Conservation (phyloP, 2,113 vertebrate species). For the Erinaceus europaeus region DNA sequence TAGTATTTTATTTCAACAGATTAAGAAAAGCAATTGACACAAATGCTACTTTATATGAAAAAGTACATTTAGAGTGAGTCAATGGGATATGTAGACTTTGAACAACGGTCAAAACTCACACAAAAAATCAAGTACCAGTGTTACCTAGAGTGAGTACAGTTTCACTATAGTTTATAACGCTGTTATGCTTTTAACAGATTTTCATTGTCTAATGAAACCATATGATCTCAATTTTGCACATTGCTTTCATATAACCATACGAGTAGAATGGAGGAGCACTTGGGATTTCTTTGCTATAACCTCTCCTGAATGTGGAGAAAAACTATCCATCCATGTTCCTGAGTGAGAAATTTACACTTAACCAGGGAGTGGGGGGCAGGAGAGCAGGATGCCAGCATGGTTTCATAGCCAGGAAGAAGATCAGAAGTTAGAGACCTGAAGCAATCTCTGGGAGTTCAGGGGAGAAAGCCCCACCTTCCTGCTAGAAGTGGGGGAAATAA, state of each 20-base stretch:
- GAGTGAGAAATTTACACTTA: background rate
- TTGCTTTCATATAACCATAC: constrained; percentile 18
- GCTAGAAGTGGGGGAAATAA: background rate
- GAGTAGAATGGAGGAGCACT: background rate
- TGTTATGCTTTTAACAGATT: constrained; percentile 33
- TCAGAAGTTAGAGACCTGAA: background rate
- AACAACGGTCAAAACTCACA: background rate
- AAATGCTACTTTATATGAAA: constrained; percentile 3
- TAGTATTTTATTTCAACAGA: constrained; percentile 4
- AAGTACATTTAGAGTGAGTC: no score
- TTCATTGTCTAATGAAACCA: constrained; percentile 5
- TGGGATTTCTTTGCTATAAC: background rate
- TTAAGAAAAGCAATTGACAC: constrained; percentile 16
- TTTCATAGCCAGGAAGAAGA: background rate
- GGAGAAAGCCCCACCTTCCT: background rate
- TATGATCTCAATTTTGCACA: no score
- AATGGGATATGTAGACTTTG: background rate
- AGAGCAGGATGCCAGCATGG: background rate
- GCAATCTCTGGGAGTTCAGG: background rate
- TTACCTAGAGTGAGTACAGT: no score
- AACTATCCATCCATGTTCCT: no score
- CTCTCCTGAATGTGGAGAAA: constrained; percentile 23
- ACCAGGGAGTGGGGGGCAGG: background rate
- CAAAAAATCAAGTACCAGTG: background rate
- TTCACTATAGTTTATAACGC: background rate